Evolutionary conservation across 2,113 vertebrate species (phyloP).

Genomic region (Laticauda colubrina): DNA sequence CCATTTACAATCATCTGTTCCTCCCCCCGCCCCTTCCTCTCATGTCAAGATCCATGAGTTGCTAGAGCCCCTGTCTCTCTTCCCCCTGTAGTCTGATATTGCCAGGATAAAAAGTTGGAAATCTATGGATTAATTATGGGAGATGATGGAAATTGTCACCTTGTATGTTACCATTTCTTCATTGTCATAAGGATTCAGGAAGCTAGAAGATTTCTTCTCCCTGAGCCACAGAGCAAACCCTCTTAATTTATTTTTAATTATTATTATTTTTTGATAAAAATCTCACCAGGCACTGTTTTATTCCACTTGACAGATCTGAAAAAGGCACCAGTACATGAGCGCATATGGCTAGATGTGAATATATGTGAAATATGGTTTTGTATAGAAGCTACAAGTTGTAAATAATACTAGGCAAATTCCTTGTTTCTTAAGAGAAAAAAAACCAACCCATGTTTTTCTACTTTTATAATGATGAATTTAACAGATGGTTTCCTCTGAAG

Average conservation of each 20-base stretch:
- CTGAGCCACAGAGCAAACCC: not conserved
- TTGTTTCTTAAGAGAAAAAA: slow-evolving; percentile 61
- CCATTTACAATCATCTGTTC: not conserved
- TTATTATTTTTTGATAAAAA: not conserved
- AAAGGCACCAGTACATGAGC: not conserved
- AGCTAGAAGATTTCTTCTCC: not conserved
- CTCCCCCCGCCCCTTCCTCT: not conserved
- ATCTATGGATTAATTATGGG: not conserved
- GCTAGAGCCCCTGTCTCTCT: not conserved
- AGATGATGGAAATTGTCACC: slow-evolving; percentile 1
- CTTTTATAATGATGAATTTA: slow-evolving; percentile 53
- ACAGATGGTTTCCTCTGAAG: slow-evolving; percentile 25
- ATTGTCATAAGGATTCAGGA: slow-evolving; percentile 3
- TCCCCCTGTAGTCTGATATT: slow-evolving; percentile 7
- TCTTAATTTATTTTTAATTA: not conserved
- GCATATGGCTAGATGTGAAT: slow-evolving; percentile 43
- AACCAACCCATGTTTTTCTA: slow-evolving; percentile 56
- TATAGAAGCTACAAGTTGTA: slow-evolving; percentile 33
- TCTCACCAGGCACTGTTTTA: not conserved
- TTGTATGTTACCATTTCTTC: not conserved
- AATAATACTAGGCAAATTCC: slow-evolving; percentile 27
- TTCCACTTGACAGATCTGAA: not conserved
- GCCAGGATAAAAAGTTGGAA: slow-evolving; percentile 15
- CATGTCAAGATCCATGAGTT: slow-evolving; percentile 4
- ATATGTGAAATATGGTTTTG: slow-evolving; percentile 41